Conservation (phyloP, 2,888 invertebrate species). For the Meghimatium bilineatum region DNA sequence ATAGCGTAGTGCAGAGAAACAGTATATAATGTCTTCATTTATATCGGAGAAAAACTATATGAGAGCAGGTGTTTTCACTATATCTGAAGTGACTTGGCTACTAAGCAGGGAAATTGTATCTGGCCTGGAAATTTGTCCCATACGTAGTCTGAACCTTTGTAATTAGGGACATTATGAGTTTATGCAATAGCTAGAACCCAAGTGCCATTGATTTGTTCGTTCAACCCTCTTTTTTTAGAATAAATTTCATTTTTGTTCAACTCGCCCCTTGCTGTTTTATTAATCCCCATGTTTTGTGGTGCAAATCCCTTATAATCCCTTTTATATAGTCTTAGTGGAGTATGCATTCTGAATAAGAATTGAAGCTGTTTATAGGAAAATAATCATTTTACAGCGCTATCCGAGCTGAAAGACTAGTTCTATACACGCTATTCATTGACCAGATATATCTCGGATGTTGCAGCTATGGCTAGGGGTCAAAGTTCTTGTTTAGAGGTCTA, state of each 20-base stretch:
- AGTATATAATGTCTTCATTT: not conserved
- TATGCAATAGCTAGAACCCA: not conserved
- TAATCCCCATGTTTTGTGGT: slow-evolving; percentile 40
- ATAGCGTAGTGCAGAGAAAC: not conserved
- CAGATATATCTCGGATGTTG: not conserved
- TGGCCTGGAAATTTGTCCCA: not conserved
- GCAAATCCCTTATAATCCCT: slow-evolving; percentile 47
- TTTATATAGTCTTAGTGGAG: slow-evolving; percentile 40
- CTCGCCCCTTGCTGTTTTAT: slow-evolving; percentile 35
- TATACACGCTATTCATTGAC: not conserved
- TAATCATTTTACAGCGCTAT: slow-evolving; percentile 5
- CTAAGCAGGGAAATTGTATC: not conserved
- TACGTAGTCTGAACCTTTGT: not conserved
- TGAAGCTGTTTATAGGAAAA: slow-evolving; percentile 18
- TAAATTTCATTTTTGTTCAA: not conserved
- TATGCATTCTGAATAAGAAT: slow-evolving; percentile 17
- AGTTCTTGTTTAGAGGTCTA: not conserved
- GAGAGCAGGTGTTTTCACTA: not conserved
- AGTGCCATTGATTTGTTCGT: slow-evolving; percentile 15
- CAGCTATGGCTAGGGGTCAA: not conserved
- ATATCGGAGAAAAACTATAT: not conserved
- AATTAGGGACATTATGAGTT: slow-evolving; percentile 2
- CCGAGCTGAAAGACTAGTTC: not conserved
- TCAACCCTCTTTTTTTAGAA: not conserved
- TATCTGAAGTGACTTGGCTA: not conserved